Evolutionary conservation across 2,888 invertebrate species (phyloP), one percentile per base, ranked within the genome.

Genomic region (Crioceris asparagi): DNA sequence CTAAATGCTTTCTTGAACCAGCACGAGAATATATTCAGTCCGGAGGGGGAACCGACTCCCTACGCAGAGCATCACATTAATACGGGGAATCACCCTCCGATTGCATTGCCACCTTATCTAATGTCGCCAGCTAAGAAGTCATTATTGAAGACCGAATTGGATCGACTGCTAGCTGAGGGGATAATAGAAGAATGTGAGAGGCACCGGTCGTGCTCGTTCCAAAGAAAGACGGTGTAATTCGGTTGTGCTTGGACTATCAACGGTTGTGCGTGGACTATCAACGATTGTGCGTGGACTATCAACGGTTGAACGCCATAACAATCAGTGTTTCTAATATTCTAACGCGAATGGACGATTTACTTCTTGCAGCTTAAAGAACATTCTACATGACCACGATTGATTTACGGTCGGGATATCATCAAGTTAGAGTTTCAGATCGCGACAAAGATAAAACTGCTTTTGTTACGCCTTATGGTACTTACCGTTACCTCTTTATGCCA

Each of bases 41-140:
- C n/a, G 26, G 44, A 33, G 29, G 33, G 32, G 34, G 32, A 41
- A 16, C 34, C 46, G 7, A 43, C 44, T 19, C 34, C 44, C 11
- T 44, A 41, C 25, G 40, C 42, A 14, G 37, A 44, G 10, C 60
- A 59, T 30, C 19, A 11, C 10, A 57, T 59, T 4, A 49, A 56
- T 39, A 54, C 55, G 2, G 53, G 51, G 2, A 43, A 38, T 23
- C 48, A 56, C 32, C 38, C 43, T 6, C 60, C 61, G 1, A 51
- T 61, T 14, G 51, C 59, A 1, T 45, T 51, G 3, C 53, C 57
- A 3, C 59, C 59, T 4, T 61, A 59, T 41, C 38, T 57, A 12
- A 34, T 61, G 17, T 52, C 56, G 4, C 51, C 56, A 11, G 33
- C 41, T 0, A 49, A 48, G 14, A 53, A 44, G 17, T 38, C 44